These are phyloP conservation scores for Larimichthys polyactis DNA, from an alignment of 2,113 vertebrate species.

Conservation along the genomic window DNA sequence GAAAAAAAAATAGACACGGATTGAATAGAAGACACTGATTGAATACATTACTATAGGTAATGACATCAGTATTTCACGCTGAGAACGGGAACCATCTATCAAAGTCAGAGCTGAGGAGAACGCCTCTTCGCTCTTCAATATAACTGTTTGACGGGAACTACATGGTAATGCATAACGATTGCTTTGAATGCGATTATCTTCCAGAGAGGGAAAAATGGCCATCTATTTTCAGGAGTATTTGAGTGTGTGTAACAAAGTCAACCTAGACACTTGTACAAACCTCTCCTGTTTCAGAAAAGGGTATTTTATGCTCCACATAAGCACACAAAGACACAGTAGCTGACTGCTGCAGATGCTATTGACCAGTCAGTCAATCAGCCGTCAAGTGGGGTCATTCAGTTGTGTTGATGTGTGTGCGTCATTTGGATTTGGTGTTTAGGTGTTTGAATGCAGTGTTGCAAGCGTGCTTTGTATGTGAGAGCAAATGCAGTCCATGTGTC, in stretches of 20 bases:
- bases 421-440: neutral
- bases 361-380: slow-evolving; percentile 34
- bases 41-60: slow-evolving; percentile 70
- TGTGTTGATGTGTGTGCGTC: neutral
- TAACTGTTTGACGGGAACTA: slow-evolving; percentile 69
- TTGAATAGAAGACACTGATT: slow-evolving; percentile 61
- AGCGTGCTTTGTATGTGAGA: neutral
- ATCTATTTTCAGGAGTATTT: slow-evolving; percentile 67
- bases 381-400: slow-evolving; percentile 1
- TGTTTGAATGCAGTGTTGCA: neutral
- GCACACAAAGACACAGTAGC: neutral
- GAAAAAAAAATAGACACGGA: slow-evolving; percentile 16
- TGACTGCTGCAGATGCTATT: neutral
- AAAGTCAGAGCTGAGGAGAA: slow-evolving; percentile 72
- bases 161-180: slow-evolving; percentile 72
- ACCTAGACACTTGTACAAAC: slow-evolving; percentile 45
- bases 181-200: slow-evolving; percentile 65
- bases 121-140: slow-evolving; percentile 68
- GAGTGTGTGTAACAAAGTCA: slow-evolving; percentile 67
- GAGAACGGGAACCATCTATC: slow-evolving; percentile 70
- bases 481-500: neutral
- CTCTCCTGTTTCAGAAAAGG: slow-evolving; percentile 48
- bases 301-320: slow-evolving; percentile 18
- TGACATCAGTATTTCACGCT: slow-evolving; percentile 67
- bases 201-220: slow-evolving; percentile 20